A percentile compares a stretch with the other conserved stretches of the same genome.
These are phyloP conservation scores for Crossaster papposus DNA, from an alignment of 53 echinoderm and acorn worm species.

Conservation along the genomic window DNA sequence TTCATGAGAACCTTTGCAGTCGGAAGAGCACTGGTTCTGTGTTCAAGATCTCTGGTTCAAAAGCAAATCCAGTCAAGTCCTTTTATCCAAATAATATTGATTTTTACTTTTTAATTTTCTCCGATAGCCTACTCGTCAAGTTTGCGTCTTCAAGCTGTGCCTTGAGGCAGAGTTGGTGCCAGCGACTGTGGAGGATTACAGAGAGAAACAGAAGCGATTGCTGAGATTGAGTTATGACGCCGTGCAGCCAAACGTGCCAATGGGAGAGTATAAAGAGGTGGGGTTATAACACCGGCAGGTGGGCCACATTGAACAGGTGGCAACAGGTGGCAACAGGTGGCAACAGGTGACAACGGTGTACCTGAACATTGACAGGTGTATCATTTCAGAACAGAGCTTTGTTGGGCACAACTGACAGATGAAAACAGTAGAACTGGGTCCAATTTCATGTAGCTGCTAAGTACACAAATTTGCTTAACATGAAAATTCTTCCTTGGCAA, in stretches of 20 bases:
- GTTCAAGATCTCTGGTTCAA: no score
- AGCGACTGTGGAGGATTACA: slow-evolving; percentile 74
- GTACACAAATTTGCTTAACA: no score
- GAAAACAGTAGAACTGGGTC: no score
- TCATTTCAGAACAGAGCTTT: no score
- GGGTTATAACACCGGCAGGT: background rate
- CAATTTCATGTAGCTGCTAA: no score
- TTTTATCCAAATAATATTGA: background rate
- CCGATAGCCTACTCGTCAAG: slow-evolving; percentile 65
- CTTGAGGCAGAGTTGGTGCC: slow-evolving; percentile 83
- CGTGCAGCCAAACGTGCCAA: slow-evolving; percentile 71
- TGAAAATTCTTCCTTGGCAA: no score
- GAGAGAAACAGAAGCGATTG: slow-evolving; percentile 84
- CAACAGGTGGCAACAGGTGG: background rate
- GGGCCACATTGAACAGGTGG: slow-evolving; percentile 1
- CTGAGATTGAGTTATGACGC: slow-evolving; percentile 67
- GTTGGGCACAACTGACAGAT: no score
- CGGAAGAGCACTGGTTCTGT: no score
- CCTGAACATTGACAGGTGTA: background rate
- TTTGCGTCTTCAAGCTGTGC: slow-evolving; percentile 81
- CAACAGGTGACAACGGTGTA: background rate
- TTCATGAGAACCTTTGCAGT: no score
- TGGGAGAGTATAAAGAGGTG: slow-evolving; percentile 67
- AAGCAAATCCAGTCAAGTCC: background rate
- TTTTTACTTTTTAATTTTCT: background rate